These are phyloP conservation scores for Apis cerana DNA, from an alignment of 1,140 invertebrate species.

Conservation along the genomic window DNA sequence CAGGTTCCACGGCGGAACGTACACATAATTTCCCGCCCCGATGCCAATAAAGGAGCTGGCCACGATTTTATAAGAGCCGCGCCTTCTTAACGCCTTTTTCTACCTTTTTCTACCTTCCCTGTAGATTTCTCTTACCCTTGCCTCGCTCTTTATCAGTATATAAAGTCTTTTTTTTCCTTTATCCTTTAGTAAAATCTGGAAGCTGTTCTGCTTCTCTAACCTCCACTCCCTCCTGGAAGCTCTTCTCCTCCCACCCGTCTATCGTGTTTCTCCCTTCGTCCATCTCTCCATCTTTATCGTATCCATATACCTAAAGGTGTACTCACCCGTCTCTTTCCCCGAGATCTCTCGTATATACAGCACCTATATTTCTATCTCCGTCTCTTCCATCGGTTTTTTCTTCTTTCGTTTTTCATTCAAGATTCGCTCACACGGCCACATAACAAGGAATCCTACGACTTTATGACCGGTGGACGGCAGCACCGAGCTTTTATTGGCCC, in stretches of 20 bases:
- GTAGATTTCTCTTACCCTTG: slow-evolving; percentile 34
- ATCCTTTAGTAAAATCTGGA: slow-evolving; percentile 33
- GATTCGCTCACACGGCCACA: slow-evolving; percentile 53
- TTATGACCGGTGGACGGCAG: slow-evolving; percentile 67
- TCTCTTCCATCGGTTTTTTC: background rate
- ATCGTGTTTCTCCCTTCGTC: no score
- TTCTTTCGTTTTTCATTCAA: slow-evolving; percentile 22
- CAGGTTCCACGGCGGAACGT: slow-evolving; percentile 76
- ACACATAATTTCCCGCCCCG: slow-evolving; percentile 76
- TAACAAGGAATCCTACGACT: slow-evolving; percentile 73
- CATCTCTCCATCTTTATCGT: no score
- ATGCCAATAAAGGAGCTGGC: slow-evolving; percentile 75
- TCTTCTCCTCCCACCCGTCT: no score
- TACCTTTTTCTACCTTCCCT: slow-evolving; percentile 53
- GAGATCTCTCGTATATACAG: background rate
- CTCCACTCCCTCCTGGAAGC: background rate
- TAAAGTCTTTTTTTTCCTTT: slow-evolving; percentile 32
- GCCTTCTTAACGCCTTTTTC: slow-evolving; percentile 76
- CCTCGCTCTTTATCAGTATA: slow-evolving; percentile 33
- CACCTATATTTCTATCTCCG: background rate
- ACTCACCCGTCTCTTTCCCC: no score
- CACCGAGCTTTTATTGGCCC: slow-evolving; percentile 64
- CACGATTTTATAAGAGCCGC: slow-evolving; percentile 78
- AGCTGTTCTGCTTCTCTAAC: slow-evolving; percentile 34
- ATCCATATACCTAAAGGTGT: no score